A percentile compares a stretch with the other conserved stretches of the same genome.
These are phyloP conservation scores for Rhabdomys pumilio DNA, from an alignment of 2,797 vertebrate species.

Conservation along the genomic window DNA sequence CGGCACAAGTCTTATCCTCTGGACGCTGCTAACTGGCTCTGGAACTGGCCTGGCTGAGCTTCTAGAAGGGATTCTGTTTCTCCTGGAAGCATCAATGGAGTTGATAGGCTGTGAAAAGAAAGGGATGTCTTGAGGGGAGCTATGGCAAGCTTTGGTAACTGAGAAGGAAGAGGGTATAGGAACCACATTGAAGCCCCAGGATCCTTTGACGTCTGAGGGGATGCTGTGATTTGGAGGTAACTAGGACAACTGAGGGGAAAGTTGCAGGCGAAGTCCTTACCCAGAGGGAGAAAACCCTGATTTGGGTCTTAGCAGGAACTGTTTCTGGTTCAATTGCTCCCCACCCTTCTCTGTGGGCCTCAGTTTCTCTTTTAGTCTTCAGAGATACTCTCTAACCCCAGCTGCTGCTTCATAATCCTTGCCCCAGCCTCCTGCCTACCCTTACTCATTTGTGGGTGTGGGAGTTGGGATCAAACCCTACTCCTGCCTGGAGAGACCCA, in stretches of 20 bases:
- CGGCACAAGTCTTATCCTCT: rapidly evolving
- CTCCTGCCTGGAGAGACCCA: not conserved
- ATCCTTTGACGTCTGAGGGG: not conserved
- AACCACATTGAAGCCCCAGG: not conserved
- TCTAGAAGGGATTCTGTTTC: not conserved
- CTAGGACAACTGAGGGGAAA: not conserved
- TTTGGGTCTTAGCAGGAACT: not conserved
- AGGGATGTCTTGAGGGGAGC: not conserved
- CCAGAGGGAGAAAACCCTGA: not conserved
- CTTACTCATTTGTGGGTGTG: no score
- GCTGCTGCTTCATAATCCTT: not conserved
- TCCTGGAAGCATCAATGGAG: not conserved
- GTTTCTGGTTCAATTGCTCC: not conserved
- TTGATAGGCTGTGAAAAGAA: not conserved
- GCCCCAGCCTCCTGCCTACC: not conserved
- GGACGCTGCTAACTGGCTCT: not conserved
- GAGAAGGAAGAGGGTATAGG: not conserved
- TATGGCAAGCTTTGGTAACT: not conserved
- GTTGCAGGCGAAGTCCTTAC: not conserved
- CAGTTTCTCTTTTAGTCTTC: conserved; percentile 41
- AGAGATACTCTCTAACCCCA: no score
- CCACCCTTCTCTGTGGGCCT: not conserved
- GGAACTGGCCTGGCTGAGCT: not conserved
- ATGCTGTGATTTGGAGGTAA: not conserved
- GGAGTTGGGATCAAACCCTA: not conserved